phyloP scores from a whole-genome alignment of 2,113 vertebrate species.

The Corydoras maculifer region DNA sequence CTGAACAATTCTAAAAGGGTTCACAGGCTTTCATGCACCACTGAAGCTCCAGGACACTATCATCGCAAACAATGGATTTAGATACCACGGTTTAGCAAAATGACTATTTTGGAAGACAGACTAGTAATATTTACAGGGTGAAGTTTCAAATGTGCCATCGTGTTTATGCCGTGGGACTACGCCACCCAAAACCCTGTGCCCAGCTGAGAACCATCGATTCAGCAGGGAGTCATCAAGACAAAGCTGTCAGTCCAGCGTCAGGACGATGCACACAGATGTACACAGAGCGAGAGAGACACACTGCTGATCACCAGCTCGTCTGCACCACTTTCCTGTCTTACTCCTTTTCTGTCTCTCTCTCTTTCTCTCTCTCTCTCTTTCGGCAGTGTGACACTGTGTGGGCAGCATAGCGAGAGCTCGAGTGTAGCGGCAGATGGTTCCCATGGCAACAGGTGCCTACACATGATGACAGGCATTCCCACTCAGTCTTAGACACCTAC shows the following conservation, averaged over 20 bases:
- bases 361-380: conserved; percentile 17
- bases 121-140: too few relatives aligned
- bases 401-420: conserved; percentile 58
- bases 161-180: too few relatives aligned
- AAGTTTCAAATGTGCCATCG: too few relatives aligned
- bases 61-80: too few relatives aligned
- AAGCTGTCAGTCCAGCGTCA: not conserved
- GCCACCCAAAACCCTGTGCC: not conserved
- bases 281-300: not conserved
- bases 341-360: conserved; percentile 6
- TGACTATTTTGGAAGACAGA: too few relatives aligned
- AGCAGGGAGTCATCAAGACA: not conserved
- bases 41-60: too few relatives aligned
- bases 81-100: too few relatives aligned
- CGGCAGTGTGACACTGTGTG: conserved; percentile 63
- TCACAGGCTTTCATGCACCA: too few relatives aligned
- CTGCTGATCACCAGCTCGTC: not conserved
- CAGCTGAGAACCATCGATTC: not conserved
- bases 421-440: conserved; percentile 72
- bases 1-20: too few relatives aligned
- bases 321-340: conserved; percentile 4
- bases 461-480: conserved; percentile 73
- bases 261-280: not conserved
- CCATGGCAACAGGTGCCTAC: conserved; percentile 67
- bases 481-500: conserved; percentile 66